Evolutionary conservation across 2,888 invertebrate species (phyloP), one percentile per base, ranked within the genome.

Genomic region (Nymphalis c-album): DNA sequence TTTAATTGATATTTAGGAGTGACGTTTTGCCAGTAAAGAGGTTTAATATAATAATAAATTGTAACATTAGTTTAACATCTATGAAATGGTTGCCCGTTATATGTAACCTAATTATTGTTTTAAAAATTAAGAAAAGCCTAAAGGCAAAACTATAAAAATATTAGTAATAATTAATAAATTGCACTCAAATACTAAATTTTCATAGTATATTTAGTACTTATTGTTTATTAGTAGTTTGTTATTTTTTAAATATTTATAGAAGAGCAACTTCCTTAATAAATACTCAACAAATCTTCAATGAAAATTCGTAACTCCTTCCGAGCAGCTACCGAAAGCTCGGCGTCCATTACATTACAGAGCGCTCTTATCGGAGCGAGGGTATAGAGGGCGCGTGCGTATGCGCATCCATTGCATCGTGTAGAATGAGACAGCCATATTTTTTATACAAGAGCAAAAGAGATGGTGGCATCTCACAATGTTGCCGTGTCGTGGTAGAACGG

Each of bases 351-450:
- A 86, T 90, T 90, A 85, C 86, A 86, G 90, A 87, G 86, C 85
- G 85, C 82, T 85, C 82, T 86, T 87, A 90, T 90, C 86, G 86
- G 84, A 81, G 84, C 80, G 86, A 84, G 82, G 73, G 76, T 82
- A 90, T 86, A 87, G 87, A 86, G 86, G 85, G 84, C 87, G 88
- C 85, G 85, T 88, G 88, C 90, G 89, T 87, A 83, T 83, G 88
- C 87, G 87, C 91, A 90, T 89, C 87, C 85, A 87, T 83, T 85
- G 87, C 86, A 86, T 80, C 78, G 78, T 31, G 35, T 57, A 71
- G 73, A 87, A 74, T 67, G 81, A 80, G 85, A 83, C 70, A 73
- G 77, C 70, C 73, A 70, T 71, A 74, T 69, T 60, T 58, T 64
- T 55, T 13, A 62, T 62, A 48, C 68, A 72, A 64, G 90, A 74